A percentile compares a stretch with the other conserved stretches of the same genome.
Conservation (phyloP, 1,140 invertebrate species). For the Pseudomyrmex dendroicus region DNA sequence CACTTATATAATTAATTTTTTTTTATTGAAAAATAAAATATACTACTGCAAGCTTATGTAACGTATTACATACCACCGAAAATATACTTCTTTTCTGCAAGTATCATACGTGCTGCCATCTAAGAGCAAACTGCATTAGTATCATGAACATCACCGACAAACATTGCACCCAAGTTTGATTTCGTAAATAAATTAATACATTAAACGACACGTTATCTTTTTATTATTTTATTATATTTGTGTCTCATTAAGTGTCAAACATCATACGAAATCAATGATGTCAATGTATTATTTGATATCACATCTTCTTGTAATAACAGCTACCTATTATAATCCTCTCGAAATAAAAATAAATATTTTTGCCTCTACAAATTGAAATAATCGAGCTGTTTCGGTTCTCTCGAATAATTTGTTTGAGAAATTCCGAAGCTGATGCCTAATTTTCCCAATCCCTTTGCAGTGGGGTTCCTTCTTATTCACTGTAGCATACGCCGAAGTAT, state of each 20-base stretch:
- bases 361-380: constrained; percentile 42
- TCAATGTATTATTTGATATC: constrained; percentile 2
- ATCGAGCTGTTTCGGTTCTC: not conserved
- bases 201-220: not conserved
- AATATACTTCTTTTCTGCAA: not conserved
- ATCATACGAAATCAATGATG: not conserved
- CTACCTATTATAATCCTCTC: constrained; percentile 1
- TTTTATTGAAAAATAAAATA: too few relatives aligned
- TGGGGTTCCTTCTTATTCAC: constrained; percentile 6
- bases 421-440: constrained; percentile 41
- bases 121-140: constrained; percentile 18
- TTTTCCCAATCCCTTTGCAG: constrained; percentile 44
- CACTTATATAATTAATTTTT: too few relatives aligned
- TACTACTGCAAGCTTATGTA: too few relatives aligned
- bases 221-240: not conserved
- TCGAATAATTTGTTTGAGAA: constrained; percentile 28
- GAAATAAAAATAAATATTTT: constrained; percentile 23
- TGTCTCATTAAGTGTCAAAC: constrained; percentile 2
- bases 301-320: not conserved
- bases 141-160: not conserved
- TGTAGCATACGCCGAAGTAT: not conserved
- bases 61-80: too few relatives aligned
- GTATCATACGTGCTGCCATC: constrained; percentile 61
- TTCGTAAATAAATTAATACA: constrained; percentile 14
- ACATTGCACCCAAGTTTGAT: constrained; percentile 1